Base-by-base conservation (phyloP, 1,140 invertebrate species). In the Vanessa atalanta region DNA sequence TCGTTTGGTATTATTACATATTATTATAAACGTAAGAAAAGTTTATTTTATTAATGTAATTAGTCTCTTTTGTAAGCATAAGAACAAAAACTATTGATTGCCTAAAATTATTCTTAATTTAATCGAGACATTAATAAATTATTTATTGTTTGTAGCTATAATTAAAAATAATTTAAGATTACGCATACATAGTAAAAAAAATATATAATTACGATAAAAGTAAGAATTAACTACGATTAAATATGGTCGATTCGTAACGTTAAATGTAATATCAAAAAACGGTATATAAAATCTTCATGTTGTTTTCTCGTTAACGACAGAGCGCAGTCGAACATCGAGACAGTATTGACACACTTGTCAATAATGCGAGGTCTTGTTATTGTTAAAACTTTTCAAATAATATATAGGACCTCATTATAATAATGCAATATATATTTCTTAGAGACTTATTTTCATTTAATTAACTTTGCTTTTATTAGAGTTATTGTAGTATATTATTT, bases 251-350 rank as follows among this genome's bases (percentile, higher is more conserved):
- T 63, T 47, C 65, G 65, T 50, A 68, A 70, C 51, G 60, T 43
- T 47, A 51, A 37, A 55, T 55, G 70, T 61, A 70, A 75, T 70
- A 73, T n/a, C 47, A 73, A 70, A 75, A 70, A 66, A 72, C 66
- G 71, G 53, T 72, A 69, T 26, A 16, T 68, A 55, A 53, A 66
- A 60, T 61, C 63, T 73, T 70, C 75, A 63, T 55, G 65, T 71
- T 16, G 65, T 77, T 73, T 68, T 51, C 57, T 48, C 55, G 51
- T 43, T 37, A 12, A 26, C 50, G 53, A 16, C 20, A 12, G 55
- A 23, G 55, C 55, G 9, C 55, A 57, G 55, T 23, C 4, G 20
- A 23, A 23, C 55, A 23, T 55, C n/a, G n/a, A 57, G 55, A 57
- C 55, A 23, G 23, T 57, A 16, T 51, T 26, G 55, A 57, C 55